phyloP scores from a whole-genome alignment of 2,888 invertebrate species.

The Aphrophora alni region DNA sequence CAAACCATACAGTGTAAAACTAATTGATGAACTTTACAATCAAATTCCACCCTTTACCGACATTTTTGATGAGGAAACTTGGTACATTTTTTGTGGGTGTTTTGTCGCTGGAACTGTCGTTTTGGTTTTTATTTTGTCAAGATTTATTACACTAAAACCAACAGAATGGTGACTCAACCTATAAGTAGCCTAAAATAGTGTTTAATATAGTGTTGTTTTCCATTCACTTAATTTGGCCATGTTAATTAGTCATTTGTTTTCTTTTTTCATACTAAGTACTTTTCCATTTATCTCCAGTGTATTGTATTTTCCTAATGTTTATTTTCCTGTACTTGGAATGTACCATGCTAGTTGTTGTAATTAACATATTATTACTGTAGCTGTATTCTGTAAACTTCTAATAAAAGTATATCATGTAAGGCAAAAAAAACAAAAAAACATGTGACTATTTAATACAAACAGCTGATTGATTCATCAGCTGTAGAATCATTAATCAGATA shows the following conservation, averaged over 20 bases:
- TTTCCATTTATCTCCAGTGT: neutral
- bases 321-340: too few relatives aligned
- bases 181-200: neutral
- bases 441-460: too few relatives aligned
- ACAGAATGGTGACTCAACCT: constrained; percentile 63
- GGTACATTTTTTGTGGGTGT: constrained; percentile 89
- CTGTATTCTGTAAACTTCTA: neutral
- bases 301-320: too few relatives aligned
- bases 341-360: neutral
- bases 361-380: neutral
- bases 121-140: constrained; percentile 82
- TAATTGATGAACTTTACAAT: constrained; percentile 85
- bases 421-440: too few relatives aligned
- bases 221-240: neutral
- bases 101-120: constrained; percentile 81
- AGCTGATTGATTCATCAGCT: too few relatives aligned
- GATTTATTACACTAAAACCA: constrained; percentile 86
- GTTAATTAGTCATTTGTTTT: neutral
- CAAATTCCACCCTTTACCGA: constrained; percentile 95
- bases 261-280: neutral
- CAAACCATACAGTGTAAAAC: constrained; percentile 65
- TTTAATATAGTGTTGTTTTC: neutral
- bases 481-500: too few relatives aligned
- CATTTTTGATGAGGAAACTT: constrained; percentile 97
- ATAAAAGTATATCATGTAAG: neutral